phyloP scores from a whole-genome alignment of 1,140 invertebrate genomes.

The Nasonia giraulti region DNA sequence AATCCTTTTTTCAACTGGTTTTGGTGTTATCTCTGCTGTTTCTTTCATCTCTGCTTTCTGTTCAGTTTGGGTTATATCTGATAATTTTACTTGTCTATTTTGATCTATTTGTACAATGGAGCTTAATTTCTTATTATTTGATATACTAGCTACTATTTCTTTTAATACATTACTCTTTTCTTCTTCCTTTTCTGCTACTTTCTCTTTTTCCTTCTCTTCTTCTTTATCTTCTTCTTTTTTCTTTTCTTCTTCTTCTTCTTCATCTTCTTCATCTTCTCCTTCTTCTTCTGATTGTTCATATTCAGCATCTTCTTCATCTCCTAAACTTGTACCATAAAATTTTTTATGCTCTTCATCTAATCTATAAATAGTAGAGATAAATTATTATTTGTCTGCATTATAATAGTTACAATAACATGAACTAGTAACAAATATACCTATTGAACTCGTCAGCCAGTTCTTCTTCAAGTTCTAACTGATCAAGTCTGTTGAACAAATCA shows the following conservation, averaged over 20 bases:
- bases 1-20: slow-evolving; percentile 45
- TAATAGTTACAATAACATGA: slow-evolving; percentile 11
- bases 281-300: slow-evolving; percentile 53
- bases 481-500: slow-evolving; percentile 73
- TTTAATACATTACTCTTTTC: slow-evolving; percentile 44
- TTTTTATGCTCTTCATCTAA: slow-evolving; percentile 55
- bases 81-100: neutral
- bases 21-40: slow-evolving; percentile 44
- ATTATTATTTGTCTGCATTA: slow-evolving; percentile 19
- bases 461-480: slow-evolving; percentile 76
- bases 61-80: neutral
- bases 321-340: slow-evolving; percentile 48
- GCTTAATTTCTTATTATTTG: neutral
- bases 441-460: slow-evolving; percentile 73
- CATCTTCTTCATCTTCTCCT: slow-evolving; percentile 51
- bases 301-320: neutral
- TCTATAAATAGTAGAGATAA: slow-evolving; percentile 47
- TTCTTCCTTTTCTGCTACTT: neutral
- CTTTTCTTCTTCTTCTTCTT: slow-evolving; percentile 15
- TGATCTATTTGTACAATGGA: neutral
- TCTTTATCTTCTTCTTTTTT: slow-evolving; percentile 37
- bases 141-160: slow-evolving; percentile 28
- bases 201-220: slow-evolving; percentile 54
- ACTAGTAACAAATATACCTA: slow-evolving; percentile 57
- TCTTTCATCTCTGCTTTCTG: neutral